Base-by-base conservation (phyloP, 2,888 invertebrate genomes). In the Synanthedon andrenaeformis region DNA sequence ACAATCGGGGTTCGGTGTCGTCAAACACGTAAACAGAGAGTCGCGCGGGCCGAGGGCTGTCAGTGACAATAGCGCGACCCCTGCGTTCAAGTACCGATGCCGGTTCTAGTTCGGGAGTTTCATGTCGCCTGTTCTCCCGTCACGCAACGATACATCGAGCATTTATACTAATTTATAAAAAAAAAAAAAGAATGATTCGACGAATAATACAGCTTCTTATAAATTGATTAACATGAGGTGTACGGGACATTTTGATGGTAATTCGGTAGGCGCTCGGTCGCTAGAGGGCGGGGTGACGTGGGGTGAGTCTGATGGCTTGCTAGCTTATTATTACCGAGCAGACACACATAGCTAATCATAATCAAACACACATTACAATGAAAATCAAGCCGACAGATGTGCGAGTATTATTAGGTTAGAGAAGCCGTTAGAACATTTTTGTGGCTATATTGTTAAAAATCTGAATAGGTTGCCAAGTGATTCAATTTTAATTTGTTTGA, bases 261-360 rank as follows among this genome's bases (percentile, higher is more conserved):
- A 35, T 35, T 57, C 28, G 55, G n/a, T 52, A 52, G 53, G 58
- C 56, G 56, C 14, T 10, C 45, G 45, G 12, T 45, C 45, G 17
- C 41, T 10, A 10, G 35, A n/a, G 48, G 54, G 14, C 17, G 42
- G 19, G 42, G 51, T 41, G 28, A 1, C 52, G 12, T 17, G 51
- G 72, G 72, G 70, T 66, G 65, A 71, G 35, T 35, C 66, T 69
- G 67, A 66, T 67, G 74, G 49, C 49, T 49, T 8, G 73, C 74
- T 76, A 35, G 76, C 77, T 80, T 80, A 80, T 81, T 78, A 81
- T 77, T 79, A 77, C 72, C 71, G 70, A 67, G 60, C 67, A 66
- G 75, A 72, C 71, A 49, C 45, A 74, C 73, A 69, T 73, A 67
- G 63, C 70, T 74, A 70, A 71, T 35, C 35, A 73, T 68, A 66